Base-by-base conservation (phyloP, 2,113 vertebrate species). In the Anoura caudifer region DNA sequence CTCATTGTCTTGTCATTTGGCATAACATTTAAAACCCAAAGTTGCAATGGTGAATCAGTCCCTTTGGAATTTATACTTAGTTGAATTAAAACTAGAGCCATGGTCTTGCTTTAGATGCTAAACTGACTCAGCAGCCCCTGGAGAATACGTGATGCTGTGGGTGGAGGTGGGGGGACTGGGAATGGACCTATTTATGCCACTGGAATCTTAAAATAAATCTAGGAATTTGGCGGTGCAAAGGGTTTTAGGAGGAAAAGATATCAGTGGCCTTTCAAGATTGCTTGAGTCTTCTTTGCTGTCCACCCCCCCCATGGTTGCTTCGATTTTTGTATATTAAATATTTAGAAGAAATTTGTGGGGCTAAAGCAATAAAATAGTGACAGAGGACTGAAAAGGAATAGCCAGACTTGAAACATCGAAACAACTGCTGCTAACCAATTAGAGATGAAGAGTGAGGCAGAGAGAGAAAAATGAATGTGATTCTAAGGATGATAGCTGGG, bases 21-120 rank as follows among this genome's bases (percentile, higher is more conserved):
- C 31, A 20, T 11, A 41, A 12, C 14, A 65, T 61, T 82, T 86
- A 50, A 63, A 91, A 93, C 65, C 83, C 38, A 20, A 20, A 45
- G 50, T 43, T 50, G 80, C 90, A 33, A 43, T 28, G n/a, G 22
- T 85, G 65, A 76, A 70, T 96, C 33, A 72, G 61, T 13, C 80
- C 50, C 26, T 87, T 81, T 72, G 45, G 43, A 91, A 67, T 91
- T 85, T 52, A 93, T 50, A 85, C 61, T 47, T 7, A 59, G 28
- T 76, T 87, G 63, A 85, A 50, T 76, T 91, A 91, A 70, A 95
- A 65, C 5, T 83, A 84, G 33, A 93, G 22, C 52, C 33, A 11
- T 50, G 50, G 50, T 56, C 86, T 85, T 91, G 26, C 93, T 52
- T 95, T 96, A 94, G 89, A 79, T 56, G 41, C 76, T 80, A 12